phyloP scores from a whole-genome alignment of 2,888 invertebrate genomes.

The Sesamia inferens region DNA sequence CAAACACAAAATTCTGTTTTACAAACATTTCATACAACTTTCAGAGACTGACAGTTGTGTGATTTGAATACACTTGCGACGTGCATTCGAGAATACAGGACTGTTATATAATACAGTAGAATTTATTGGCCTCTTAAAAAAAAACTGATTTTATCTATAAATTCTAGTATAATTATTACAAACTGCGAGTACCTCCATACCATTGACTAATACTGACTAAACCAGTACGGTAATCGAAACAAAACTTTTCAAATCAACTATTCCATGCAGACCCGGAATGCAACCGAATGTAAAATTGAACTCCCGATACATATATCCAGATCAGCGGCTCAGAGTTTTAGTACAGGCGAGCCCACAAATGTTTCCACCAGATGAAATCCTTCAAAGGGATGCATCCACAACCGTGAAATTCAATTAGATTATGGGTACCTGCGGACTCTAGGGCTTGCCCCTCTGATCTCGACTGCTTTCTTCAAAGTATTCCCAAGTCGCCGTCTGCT shows the following conservation, averaged over 20 bases:
- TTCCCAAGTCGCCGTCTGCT: slow-evolving; percentile 50
- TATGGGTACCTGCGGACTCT: slow-evolving; percentile 65
- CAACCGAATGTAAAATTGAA: slow-evolving; percentile 60
- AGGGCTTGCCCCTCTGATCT: slow-evolving; percentile 56
- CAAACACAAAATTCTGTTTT: not conserved
- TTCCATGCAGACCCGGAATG: slow-evolving; percentile 38
- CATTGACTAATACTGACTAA: not conserved
- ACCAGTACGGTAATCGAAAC: slow-evolving; percentile 16
- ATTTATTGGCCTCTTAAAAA: no score
- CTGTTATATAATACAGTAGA: not conserved
- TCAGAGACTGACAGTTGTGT: not conserved
- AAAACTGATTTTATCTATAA: not conserved
- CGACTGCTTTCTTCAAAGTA: slow-evolving; percentile 55
- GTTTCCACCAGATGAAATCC: slow-evolving; percentile 76
- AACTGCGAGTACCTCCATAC: not conserved
- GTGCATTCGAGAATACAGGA: not conserved
- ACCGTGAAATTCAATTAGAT: slow-evolving; percentile 82
- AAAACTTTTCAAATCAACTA: slow-evolving; percentile 45
- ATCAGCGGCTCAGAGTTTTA: slow-evolving; percentile 74
- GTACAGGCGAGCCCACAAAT: slow-evolving; percentile 66
- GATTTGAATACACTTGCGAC: not conserved
- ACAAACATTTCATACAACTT: not conserved
- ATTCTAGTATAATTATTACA: not conserved
- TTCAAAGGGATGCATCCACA: slow-evolving; percentile 77
- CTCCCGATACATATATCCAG: slow-evolving; percentile 67